Percentiles rank a stretch among this genome's conserved stretches.
phyloP scores from a whole-genome alignment of 2,888 invertebrate species.

The Macaria notata region DNA sequence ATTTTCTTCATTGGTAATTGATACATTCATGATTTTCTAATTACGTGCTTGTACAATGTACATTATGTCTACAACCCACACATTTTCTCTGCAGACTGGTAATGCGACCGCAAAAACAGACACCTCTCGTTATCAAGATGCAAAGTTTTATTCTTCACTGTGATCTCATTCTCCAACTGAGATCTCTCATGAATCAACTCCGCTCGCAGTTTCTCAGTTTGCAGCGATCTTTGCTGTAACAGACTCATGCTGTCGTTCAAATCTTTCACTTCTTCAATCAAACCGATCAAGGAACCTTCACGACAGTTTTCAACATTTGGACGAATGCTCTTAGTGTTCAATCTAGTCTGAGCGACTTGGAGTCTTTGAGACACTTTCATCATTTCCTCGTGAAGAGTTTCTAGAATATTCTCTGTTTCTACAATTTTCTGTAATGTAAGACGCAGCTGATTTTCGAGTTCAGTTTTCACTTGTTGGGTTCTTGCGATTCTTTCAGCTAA shows the following conservation, averaged over 20 bases:
- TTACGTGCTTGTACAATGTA: too few relatives aligned
- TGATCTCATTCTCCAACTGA: constrained; percentile 68
- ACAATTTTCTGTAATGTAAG: constrained; percentile 69
- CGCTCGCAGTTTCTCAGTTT: constrained; percentile 66
- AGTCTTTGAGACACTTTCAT: constrained; percentile 67
- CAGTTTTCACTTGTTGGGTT: constrained; percentile 87
- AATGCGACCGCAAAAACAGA: constrained; percentile 68
- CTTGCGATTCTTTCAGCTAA: constrained; percentile 87
- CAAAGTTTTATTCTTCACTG: constrained; percentile 70
- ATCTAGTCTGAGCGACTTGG: constrained; percentile 71
- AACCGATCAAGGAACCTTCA: constrained; percentile 66
- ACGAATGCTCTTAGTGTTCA: constrained; percentile 66
- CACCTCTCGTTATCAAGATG: constrained; percentile 69
- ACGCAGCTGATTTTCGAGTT: constrained; percentile 86
- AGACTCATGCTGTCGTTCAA: constrained; percentile 69
- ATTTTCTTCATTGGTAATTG: too few relatives aligned
- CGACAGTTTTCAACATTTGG: constrained; percentile 74
- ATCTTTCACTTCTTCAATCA: constrained; percentile 71
- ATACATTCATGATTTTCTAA: too few relatives aligned
- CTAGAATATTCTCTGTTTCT: constrained; percentile 69
- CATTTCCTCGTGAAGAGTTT: constrained; percentile 68
- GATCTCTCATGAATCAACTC: constrained; percentile 69
- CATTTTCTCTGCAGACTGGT: constrained; percentile 71
- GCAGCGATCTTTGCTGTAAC: constrained; percentile 60
- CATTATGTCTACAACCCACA: constrained; percentile 50